Conservation (phyloP, 2,888 invertebrate genomes). For the Athalia circularis region DNA sequence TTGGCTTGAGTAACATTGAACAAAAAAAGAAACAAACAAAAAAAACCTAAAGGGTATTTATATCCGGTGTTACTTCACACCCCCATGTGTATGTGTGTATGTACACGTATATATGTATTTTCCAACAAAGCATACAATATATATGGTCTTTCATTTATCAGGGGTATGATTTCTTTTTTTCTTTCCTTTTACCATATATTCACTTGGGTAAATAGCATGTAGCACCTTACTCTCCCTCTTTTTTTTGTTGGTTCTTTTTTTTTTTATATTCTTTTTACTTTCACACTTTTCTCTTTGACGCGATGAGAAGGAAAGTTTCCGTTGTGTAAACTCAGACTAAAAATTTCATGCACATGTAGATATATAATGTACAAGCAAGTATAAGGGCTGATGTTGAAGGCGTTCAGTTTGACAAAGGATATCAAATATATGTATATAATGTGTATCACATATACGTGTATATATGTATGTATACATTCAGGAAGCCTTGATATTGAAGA, state of each 20-base stretch:
- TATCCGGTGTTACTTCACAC: no score
- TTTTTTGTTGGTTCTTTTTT: neutral
- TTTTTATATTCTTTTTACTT: neutral
- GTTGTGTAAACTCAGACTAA: neutral
- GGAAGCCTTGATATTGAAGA: no score
- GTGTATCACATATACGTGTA: no score
- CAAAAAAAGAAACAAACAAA: no score
- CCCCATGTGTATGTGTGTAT: no score
- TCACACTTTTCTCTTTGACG: neutral
- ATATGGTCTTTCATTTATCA: neutral
- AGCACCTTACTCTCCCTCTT: neutral
- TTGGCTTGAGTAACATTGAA: no score
- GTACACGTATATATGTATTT: no score
- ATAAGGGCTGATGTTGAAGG: neutral
- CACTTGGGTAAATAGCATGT: conserved; percentile 9
- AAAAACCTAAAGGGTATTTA: no score
- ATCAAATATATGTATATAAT: neutral
- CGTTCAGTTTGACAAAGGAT: neutral
- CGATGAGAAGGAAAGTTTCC: neutral
- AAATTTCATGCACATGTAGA: neutral
- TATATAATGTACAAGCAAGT: neutral
- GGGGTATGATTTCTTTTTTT: neutral
- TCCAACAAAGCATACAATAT: no score
- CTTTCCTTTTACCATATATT: neutral
- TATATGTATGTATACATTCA: no score